phyloP scores from a whole-genome alignment of 2,113 vertebrate species.

The Heterochromis multidens region DNA sequence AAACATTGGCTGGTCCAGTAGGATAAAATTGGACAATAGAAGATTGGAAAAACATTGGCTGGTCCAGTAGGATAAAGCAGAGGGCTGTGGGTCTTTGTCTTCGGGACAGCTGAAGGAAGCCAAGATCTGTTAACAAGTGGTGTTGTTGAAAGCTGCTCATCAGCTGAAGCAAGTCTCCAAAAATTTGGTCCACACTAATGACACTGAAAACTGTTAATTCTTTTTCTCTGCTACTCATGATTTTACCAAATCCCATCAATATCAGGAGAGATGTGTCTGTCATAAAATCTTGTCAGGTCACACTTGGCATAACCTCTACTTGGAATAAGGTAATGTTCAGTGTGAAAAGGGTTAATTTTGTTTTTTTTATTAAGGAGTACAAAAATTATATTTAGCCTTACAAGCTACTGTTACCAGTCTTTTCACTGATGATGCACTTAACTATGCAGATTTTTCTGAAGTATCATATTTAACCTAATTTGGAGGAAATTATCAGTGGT shows the following conservation, averaged over 20 bases:
- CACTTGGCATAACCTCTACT: background rate
- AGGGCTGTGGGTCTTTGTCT: background rate
- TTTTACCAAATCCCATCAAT: background rate
- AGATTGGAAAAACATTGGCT: too few species aligned
- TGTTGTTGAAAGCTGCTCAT: background rate
- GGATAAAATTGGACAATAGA: too few species aligned
- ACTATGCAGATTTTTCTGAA: too few species aligned
- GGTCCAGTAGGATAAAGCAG: too few species aligned
- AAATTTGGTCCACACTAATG: background rate
- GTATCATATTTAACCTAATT: background rate
- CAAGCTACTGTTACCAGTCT: background rate
- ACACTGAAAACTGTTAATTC: background rate
- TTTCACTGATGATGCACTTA: too few species aligned
- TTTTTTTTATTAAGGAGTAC: background rate
- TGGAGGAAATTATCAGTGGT: background rate
- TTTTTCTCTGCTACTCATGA: background rate
- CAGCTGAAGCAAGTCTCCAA: background rate
- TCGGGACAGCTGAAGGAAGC: background rate
- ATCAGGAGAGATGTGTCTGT: background rate
- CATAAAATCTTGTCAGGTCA: background rate
- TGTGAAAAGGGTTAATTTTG: background rate
- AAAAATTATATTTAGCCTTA: background rate
- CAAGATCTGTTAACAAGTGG: background rate
- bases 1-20: too few species aligned
- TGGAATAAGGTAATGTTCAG: background rate